phyloP scores from a whole-genome alignment of 2,888 invertebrate species.

The Drosophila ezoana region DNA sequence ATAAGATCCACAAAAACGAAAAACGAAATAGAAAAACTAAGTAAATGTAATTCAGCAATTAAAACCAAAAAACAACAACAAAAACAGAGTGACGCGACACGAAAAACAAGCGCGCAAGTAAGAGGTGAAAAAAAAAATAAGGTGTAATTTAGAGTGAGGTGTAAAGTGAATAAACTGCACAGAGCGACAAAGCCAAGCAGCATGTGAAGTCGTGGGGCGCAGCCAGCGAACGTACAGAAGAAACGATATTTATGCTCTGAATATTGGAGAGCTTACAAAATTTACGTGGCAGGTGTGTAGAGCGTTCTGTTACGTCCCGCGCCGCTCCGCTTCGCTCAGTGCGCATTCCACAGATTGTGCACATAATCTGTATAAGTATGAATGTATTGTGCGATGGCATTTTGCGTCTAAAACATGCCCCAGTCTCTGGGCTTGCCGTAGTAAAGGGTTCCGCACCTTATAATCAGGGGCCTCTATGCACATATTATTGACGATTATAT shows the following conservation, averaged over 20 bases:
- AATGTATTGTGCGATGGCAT: slow-evolving; percentile 23
- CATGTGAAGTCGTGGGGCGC: slow-evolving; percentile 44
- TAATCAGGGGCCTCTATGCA: slow-evolving; percentile 12
- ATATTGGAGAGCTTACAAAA: slow-evolving; percentile 62
- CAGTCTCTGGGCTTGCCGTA: slow-evolving; percentile 9
- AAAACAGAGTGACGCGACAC: slow-evolving; percentile 18
- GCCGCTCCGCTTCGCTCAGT: not conserved
- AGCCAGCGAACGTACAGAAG: slow-evolving; percentile 22
- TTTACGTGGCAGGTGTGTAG: slow-evolving; percentile 77
- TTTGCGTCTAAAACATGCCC: slow-evolving; percentile 31
- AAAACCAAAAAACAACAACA: slow-evolving; percentile 6
- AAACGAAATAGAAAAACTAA: slow-evolving; percentile 13
- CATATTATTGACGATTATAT: slow-evolving; percentile 59
- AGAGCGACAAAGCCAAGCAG: slow-evolving; percentile 25
- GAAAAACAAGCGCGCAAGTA: slow-evolving; percentile 9
- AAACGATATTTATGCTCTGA: slow-evolving; percentile 58
- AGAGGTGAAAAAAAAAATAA: slow-evolving; percentile 24
- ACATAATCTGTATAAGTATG: slow-evolving; percentile 58
- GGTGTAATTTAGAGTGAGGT: slow-evolving; percentile 48
- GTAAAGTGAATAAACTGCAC: slow-evolving; percentile 54
- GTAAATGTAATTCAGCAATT: slow-evolving; percentile 52
- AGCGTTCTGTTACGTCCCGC: slow-evolving; percentile 12
- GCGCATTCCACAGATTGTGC: slow-evolving; percentile 66
- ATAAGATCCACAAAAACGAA: slow-evolving; percentile 19
- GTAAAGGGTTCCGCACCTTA: slow-evolving; percentile 23